phyloP scores from a whole-genome alignment of 1,140 invertebrate species.

The Cryptotermes secundus region DNA sequence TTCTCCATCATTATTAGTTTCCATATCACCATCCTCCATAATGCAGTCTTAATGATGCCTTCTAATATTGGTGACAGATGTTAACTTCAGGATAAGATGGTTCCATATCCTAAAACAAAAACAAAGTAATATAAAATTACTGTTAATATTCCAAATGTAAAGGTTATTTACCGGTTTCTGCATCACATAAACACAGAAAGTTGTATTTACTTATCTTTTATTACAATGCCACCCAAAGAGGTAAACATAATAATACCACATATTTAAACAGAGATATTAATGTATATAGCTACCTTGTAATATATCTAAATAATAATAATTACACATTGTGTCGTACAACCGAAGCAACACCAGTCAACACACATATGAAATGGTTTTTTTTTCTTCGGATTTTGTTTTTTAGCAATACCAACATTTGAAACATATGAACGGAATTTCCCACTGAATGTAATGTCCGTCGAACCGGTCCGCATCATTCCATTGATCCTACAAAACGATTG shows the following conservation, averaged over 20 bases:
- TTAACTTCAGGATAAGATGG: not conserved
- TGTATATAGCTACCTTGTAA: not conserved
- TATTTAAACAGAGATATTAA: not conserved
- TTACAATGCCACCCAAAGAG: not conserved
- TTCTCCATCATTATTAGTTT: conserved; percentile 56
- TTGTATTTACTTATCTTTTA: not conserved
- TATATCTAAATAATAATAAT: not conserved
- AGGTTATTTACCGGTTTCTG: not conserved
- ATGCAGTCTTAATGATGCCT: not conserved
- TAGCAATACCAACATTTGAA: not conserved
- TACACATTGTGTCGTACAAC: not conserved
- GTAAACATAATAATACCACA: not conserved
- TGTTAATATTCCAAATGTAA: not conserved
- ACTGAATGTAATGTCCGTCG: no score
- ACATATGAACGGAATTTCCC: no score
- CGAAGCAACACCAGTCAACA: not conserved
- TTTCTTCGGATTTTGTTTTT: not conserved
- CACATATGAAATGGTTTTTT: not conserved
- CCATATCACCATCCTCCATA: conserved; percentile 33
- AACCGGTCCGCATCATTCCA: no score
- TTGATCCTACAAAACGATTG: no score
- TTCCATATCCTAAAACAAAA: not conserved
- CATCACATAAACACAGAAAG: conserved; percentile 2
- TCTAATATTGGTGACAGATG: not conserved
- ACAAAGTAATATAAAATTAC: not conserved